These are phyloP conservation scores for Mustela nigripes DNA, from an alignment of 2,113 vertebrate species.

Conservation along the genomic window DNA sequence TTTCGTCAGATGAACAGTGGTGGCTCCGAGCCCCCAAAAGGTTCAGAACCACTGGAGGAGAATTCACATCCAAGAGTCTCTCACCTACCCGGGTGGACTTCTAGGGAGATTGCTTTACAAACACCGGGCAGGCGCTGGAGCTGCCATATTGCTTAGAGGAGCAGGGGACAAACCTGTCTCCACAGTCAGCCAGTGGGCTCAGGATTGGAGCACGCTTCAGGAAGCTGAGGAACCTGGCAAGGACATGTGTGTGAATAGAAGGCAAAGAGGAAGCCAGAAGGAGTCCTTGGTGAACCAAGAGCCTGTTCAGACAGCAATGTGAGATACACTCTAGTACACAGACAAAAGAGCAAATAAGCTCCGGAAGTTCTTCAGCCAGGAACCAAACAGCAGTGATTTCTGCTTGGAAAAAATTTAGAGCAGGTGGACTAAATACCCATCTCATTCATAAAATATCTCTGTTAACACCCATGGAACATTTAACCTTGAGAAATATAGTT, in stretches of 20 bases:
- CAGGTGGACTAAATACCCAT: conserved; percentile 64
- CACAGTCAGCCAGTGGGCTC: too few relatives aligned
- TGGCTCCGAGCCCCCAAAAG: not conserved
- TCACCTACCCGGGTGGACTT: not conserved
- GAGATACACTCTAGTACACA: not conserved
- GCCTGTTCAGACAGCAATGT: not conserved
- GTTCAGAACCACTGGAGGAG: not conserved
- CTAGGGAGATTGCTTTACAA: not conserved
- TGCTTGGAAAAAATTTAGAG: conserved; percentile 59
- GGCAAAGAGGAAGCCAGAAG: not conserved
- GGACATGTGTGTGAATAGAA: not conserved
- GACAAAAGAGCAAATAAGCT: not conserved
- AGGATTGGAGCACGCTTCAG: not conserved
- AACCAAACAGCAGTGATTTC: conserved; percentile 38
- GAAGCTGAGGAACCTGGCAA: not conserved
- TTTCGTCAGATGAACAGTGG: not conserved
- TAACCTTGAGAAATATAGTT: conserved; percentile 79
- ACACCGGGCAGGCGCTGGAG: not conserved
- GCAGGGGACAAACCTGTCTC: not conserved
- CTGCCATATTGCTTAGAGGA: not conserved
- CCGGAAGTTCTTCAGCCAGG: not conserved
- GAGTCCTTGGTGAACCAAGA: not conserved
- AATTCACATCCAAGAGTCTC: not conserved
- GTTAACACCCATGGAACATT: conserved; percentile 70
- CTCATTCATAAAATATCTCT: conserved; percentile 71